Evolutionary conservation across 2,888 invertebrate species (phyloP), one percentile per base, ranked within the genome.

Genomic region (Polymixis lichenea): DNA sequence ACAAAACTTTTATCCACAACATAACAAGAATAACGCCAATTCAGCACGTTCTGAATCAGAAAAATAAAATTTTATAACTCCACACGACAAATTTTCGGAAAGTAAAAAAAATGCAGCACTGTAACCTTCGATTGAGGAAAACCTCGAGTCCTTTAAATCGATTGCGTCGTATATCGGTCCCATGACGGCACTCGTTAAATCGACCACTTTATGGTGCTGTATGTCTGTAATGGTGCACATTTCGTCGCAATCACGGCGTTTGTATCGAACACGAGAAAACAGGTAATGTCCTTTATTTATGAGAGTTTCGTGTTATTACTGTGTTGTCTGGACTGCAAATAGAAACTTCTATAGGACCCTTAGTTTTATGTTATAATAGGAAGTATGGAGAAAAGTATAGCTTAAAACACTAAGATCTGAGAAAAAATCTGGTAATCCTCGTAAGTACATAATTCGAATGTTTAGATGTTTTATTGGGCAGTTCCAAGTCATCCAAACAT

Each of bases 141-240:
- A 17, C 17, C 17, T 68, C 19, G 25, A 32, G 76, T 64, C 56
- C 67, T 80, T 73, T 83, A 61, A 83, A 76, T 60, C 17, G 71
- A 80, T 72, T 69, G 65, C 65, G 51, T 66, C 32, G 22, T 66
- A 51, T 15, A 71, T 74, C 60, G 65, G n/a, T 6, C 17, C 25
- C 28, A 22, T 28, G 32, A 62, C 13, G 17, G 15, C 32, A 51
- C 53, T 75, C 70, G 70, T 68, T 64, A 64, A 22, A n/a, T 67
- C 4, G n/a, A 55, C 19, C 25, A 55, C 19, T 76, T 64, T 73
- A 80, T 25, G 46, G 32, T 55, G 51, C 32, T 58, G 32, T 56
- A 32, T 53, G 25, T 43, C 67, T 60, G 15, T 78, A 72, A 72
- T 66, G 53, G 53, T 28, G 38, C n/a, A 58, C 69, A 71, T 53